Base-by-base conservation (phyloP, 2,113 vertebrate species). In the Nerophis lumbriciformis region DNA sequence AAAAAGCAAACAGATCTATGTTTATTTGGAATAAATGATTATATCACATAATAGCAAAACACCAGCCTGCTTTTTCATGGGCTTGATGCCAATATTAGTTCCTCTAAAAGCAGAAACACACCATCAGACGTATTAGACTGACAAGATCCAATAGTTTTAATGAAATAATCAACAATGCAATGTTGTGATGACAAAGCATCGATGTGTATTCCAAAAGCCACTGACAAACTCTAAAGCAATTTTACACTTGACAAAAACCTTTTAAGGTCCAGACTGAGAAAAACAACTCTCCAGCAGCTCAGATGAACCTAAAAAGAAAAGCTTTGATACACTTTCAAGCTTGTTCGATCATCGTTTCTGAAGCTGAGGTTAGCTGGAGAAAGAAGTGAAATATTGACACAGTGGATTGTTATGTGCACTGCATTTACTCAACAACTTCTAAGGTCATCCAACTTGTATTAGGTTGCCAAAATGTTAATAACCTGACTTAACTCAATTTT, bases 301-400 rank as follows among this genome's bases (percentile, higher is more conserved):
- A 53, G 58, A 54, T 21, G 16, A 37, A 61, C 53, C 51, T 21
- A 54, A 51, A 74, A 28, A 78, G 61, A 69, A 64, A 62, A 65
- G 11, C 63, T 65, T 28, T 28, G 72, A 81, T 65, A 15, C 14
- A 38, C 66, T 73, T 70, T 44, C 65, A 69, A 52, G 71, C 76
- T 85, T 79, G 80, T 88, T 83, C 76, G 77, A 76, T 83, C 75
- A 81, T 71, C 91, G 92, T 93, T 88, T 89, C 92, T 80, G 78
- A 72, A 45, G 10, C 2, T 45, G 10, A 45, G 28, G 28, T 28
- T 3, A 12, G 9, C 11, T 28, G 21, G 5, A 11, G 10, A 19
- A 35, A 13, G 28, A 53, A 13, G 16, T 35, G 81, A 57, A 83
- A 83, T 79, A 14, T 13, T 85, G 81, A 79, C 61, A 77, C 11